phyloP scores from a whole-genome alignment of 1,140 invertebrate species.

The Brachionus paranguensis region DNA sequence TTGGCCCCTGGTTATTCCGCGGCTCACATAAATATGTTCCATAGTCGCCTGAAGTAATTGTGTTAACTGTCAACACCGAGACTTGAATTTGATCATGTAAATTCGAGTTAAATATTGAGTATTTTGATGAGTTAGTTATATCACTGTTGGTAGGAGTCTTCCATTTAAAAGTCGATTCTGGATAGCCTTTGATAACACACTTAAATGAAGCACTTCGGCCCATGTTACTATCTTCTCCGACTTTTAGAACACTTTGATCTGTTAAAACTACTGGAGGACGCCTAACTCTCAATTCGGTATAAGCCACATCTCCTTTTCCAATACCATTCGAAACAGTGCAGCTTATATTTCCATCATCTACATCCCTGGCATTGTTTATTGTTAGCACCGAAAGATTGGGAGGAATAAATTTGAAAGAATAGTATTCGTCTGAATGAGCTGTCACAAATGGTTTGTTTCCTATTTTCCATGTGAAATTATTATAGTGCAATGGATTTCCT shows the following conservation, averaged over 20 bases:
- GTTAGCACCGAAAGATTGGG: slow-evolving; percentile 32
- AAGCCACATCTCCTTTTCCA: not conserved
- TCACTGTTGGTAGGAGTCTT: slow-evolving; percentile 7
- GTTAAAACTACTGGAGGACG: not conserved
- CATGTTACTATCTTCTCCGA: slow-evolving; percentile 26
- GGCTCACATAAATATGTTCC: slow-evolving; percentile 30
- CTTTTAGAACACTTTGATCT: slow-evolving; percentile 18
- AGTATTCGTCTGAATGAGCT: not conserved
- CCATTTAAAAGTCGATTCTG: slow-evolving; percentile 23
- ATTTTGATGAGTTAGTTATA: slow-evolving; percentile 30
- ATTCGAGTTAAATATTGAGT: slow-evolving; percentile 4
- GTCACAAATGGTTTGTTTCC: not conserved
- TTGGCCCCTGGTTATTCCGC: not conserved
- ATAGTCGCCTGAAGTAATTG: slow-evolving; percentile 28
- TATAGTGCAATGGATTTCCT: slow-evolving; percentile 10
- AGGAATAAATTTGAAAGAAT: slow-evolving; percentile 15
- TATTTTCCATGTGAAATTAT: slow-evolving; percentile 22
- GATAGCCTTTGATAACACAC: not conserved
- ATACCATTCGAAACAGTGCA: slow-evolving; percentile 15
- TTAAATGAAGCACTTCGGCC: slow-evolving; percentile 11
- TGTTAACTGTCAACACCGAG: slow-evolving; percentile 3
- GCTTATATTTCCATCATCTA: slow-evolving; percentile 28
- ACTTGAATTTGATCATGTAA: not conserved
- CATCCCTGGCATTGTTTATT: not conserved
- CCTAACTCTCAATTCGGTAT: slow-evolving; percentile 7